Base-by-base conservation (phyloP, 2,797 vertebrate genomes). In the Siniperca obscura region DNA sequence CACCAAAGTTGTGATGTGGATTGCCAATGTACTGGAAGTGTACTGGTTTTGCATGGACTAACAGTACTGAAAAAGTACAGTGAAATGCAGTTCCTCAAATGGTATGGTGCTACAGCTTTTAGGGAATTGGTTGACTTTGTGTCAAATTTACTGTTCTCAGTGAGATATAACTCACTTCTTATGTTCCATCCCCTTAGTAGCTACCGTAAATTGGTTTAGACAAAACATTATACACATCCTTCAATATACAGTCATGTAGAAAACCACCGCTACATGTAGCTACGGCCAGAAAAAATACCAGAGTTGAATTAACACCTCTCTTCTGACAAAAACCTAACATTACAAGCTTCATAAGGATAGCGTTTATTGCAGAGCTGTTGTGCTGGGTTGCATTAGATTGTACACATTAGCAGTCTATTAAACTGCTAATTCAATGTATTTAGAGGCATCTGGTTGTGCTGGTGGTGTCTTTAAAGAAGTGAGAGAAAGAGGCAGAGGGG, bases 21-120 rank as follows among this genome's bases (percentile, higher is more conserved):
- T 78, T 81, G 52, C 46, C 66, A 76, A 57, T 68, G 48, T 25
- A 36, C 57, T 87, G 57, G 53, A 60, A 83, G 53, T 69, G 36
- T 82, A 64, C 74, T 81, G 40, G 61, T 84, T 89, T 83, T 86
- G 70, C 70, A 75, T 65, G 59, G 40, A 60, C 50, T 67, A 53
- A 53, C 64, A n/a, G 25, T 71, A 56, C 55, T 80, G 62, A 76
- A 75, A 75, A 62, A 22, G 61, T 48, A 14, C 30, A 55, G 40
- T 42, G 19, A 69, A 38, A 67, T 61, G 10, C 34, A 27, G 25
- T 74, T 70, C 70, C 30, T 72, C 44, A 80, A 70, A 83, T 74
- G 56, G 53, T 48, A 22, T 7, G 13, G 11, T 59, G 68, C 17
- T 21, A 10, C 57, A 59, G 50, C 38, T 46, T 66, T 66, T 34